Percentiles rank a stretch among this genome's conserved stretches.
phyloP scores from a whole-genome alignment of 2,797 vertebrate species.

The Lacerta bilineata region DNA sequence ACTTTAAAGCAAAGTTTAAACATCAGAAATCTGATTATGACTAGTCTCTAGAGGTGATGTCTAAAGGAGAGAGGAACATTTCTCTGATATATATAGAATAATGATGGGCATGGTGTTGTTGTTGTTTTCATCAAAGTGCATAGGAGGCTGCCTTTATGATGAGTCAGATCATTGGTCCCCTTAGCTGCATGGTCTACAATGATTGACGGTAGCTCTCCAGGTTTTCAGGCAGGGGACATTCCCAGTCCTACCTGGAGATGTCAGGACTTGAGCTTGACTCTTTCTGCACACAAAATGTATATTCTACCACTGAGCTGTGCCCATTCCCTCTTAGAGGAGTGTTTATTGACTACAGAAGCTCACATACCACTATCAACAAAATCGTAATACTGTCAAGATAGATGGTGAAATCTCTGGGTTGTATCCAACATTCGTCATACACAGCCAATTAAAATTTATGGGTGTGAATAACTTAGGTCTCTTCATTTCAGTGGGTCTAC shows the following conservation, averaged over 20 bases:
- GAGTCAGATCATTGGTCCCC: no score
- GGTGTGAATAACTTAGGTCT: no score
- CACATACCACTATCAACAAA: conserved; percentile 56
- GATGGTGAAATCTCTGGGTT: neutral
- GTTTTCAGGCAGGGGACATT: neutral
- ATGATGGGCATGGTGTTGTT: conserved; percentile 43
- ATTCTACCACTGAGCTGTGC: no score
- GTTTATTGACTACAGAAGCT: conserved; percentile 63
- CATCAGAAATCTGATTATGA: conserved; percentile 74
- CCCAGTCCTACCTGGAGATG: neutral
- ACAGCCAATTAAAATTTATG: no score
- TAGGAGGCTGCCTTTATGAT: no score
- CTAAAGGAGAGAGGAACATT: conserved; percentile 73
- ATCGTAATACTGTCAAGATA: neutral
- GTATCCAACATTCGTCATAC: no score
- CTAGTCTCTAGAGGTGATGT: conserved; percentile 71
- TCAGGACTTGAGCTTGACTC: no score
- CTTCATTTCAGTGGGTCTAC: no score
- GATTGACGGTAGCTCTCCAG: no score
- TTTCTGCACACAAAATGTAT: no score
- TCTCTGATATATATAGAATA: conserved; percentile 63
- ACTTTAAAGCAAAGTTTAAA: conserved; percentile 70
- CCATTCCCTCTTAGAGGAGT: conserved; percentile 38
- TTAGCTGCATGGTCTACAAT: no score
- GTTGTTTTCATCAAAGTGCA: no score